Conservation (phyloP, 2,888 invertebrate genomes). For the Polyploca ridens region DNA sequence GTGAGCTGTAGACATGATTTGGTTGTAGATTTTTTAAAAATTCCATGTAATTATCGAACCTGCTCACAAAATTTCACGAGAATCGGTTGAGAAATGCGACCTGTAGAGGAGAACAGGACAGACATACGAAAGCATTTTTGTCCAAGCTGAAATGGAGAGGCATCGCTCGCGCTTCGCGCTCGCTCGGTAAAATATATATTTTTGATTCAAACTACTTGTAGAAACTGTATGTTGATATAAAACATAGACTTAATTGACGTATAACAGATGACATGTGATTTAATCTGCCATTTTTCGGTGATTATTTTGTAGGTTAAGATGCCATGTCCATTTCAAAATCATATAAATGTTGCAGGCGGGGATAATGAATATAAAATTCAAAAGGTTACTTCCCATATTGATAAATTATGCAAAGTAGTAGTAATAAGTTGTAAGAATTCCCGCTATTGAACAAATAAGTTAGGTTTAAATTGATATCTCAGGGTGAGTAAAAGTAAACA, state of each 20-base stretch:
- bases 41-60: too few relatives aligned
- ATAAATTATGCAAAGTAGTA: slow-evolving; percentile 23
- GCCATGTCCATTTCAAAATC: slow-evolving; percentile 81
- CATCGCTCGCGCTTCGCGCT: too few relatives aligned
- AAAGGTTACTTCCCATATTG: slow-evolving; percentile 49
- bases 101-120: too few relatives aligned
- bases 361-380: slow-evolving; percentile 50
- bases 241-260: neutral
- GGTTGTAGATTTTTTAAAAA: too few relatives aligned
- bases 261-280: slow-evolving; percentile 7
- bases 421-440: neutral
- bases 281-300: slow-evolving; percentile 9
- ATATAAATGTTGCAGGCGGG: slow-evolving; percentile 60
- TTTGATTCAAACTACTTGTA: neutral
- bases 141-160: too few relatives aligned
- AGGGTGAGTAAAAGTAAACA: slow-evolving; percentile 40
- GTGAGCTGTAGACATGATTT: too few relatives aligned
- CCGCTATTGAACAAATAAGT: neutral
- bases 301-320: slow-evolving; percentile 64
- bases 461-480: neutral
- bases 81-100: too few relatives aligned
- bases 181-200: too few relatives aligned
- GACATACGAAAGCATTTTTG: too few relatives aligned
- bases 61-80: too few relatives aligned
- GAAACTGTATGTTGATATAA: neutral